Evolutionary conservation across 2,888 invertebrate genomes (phyloP).

Genomic region (Volucella zonaria): DNA sequence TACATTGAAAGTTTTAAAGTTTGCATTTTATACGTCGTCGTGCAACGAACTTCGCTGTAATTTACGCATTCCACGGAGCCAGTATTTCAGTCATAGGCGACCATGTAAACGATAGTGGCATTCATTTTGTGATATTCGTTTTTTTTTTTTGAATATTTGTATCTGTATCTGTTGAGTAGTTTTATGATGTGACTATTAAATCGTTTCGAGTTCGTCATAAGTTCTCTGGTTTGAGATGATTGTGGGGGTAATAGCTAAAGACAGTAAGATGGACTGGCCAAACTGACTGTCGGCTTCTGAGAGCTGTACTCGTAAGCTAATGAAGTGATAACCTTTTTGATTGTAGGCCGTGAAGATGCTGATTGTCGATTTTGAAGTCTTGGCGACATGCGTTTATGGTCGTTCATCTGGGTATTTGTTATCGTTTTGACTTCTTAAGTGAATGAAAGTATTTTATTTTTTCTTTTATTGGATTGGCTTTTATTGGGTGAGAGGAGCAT

Average conservation of each 20-base stretch:
- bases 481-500: too few species aligned
- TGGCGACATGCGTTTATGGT: conserved; percentile 48
- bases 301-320: not conserved
- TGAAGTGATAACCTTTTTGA: conserved; percentile 67
- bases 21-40: conserved; percentile 48
- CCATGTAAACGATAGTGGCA: conserved; percentile 9
- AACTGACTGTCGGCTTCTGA: not conserved
- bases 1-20: conserved; percentile 39
- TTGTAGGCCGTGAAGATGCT: conserved; percentile 52
- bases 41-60: conserved; percentile 49
- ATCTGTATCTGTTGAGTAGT: too few species aligned
- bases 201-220: conserved; percentile 40
- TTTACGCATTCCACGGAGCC: conserved; percentile 32
- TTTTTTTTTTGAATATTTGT: not conserved
- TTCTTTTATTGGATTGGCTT: not conserved
- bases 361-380: conserved; percentile 52
- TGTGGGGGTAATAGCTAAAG: conserved; percentile 23
- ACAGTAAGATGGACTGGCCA: conserved; percentile 8
- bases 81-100: too few species aligned
- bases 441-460: conserved; percentile 10
- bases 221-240: conserved; percentile 47
- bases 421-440: conserved; percentile 15
- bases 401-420: conserved; percentile 28
- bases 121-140: conserved; percentile 9
- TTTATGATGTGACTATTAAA: conserved; percentile 46